A percentile compares a stretch with the other conserved stretches of the same genome.
Conservation (phyloP, 2,113 vertebrate genomes). For the Lamprologus lemairii region DNA sequence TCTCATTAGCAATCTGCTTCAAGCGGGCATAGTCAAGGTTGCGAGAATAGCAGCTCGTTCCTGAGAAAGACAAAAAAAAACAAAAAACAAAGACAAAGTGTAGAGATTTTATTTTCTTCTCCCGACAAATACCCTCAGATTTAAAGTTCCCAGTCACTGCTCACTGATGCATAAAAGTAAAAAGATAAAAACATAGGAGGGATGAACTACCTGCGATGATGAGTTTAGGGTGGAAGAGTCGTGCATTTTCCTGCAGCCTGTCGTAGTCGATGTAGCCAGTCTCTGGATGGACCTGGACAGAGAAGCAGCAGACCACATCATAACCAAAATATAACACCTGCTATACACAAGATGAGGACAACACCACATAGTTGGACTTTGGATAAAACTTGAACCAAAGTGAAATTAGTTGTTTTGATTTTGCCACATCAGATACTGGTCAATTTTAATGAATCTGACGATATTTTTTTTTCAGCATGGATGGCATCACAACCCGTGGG, state of each 20-base stretch:
- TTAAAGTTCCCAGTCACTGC: not conserved
- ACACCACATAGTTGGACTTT: not conserved
- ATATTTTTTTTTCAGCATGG: not conserved
- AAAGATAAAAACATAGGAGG: not conserved
- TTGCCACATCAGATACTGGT: not conserved
- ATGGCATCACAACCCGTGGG: not conserved
- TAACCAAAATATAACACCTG: not conserved
- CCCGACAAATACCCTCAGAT: rapidly evolving
- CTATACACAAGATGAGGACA: not conserved
- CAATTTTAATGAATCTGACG: rapidly evolving
- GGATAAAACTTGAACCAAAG: not conserved
- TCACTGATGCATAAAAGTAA: not conserved
- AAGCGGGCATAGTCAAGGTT: constrained; percentile 88
- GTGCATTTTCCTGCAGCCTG: constrained; percentile 82
- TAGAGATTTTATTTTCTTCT: too few relatives aligned
- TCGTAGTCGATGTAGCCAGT: constrained; percentile 92
- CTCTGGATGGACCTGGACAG: constrained; percentile 82
- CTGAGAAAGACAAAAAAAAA: constrained; percentile 52
- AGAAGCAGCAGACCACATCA: not conserved
- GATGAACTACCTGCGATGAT: constrained; percentile 84
- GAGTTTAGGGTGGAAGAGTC: constrained; percentile 88
- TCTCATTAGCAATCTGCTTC: constrained; percentile 81
- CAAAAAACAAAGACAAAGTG: not conserved
- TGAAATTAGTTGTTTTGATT: not conserved
- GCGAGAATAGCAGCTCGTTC: constrained; percentile 91